Base-by-base conservation (phyloP, 1,140 invertebrate genomes). In the Aphis craccivora region DNA sequence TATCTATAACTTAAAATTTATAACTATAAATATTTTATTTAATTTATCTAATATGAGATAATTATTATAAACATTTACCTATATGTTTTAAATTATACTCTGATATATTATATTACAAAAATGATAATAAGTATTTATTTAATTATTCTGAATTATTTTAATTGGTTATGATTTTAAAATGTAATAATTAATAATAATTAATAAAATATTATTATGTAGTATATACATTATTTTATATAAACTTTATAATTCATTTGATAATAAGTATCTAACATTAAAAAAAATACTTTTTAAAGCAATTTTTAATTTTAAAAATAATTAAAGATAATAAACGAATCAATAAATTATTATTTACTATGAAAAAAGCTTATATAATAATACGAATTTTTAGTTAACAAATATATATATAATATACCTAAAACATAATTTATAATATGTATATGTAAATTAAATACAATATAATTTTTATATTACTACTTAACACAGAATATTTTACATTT, bases 401-500 rank as follows among this genome's bases (percentile, higher is more conserved):
- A 60, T 55, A 45, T 45, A 45, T 45, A 45, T 9, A 45, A 45
- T 51, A 51, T 51, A 51, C 48, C 14, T 51, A 40, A 40, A 40
- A 51, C 18, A 51, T 51, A 51, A 51, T 30, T 9, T 30, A 25
- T 55, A 60, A 11, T 60, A 60, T 30, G 9, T 30, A 11, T n/a
- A 30, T 67, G 30, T n/a, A n/a, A n/a, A n/a, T 67, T n/a, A 67
- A 67, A 67, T 76, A n/a, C 6, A n/a, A 76, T 76, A 18, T 3
- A n/a, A 76, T 76, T 14, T 76, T 76, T 76, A n/a, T 5, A 76
- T 88, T 88, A 53, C 2, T 35, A 51, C 6, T 35, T 87, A 88
- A 88, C 14, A 88, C 8, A 88, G n/a, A 87, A 45, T 51, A 88
- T 88, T 53, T 23, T 88, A 88, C n/a, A 86, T 84, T 84, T 43